phyloP scores from a whole-genome alignment of 2,797 vertebrate genomes.

The Muscicapa comitata region DNA sequence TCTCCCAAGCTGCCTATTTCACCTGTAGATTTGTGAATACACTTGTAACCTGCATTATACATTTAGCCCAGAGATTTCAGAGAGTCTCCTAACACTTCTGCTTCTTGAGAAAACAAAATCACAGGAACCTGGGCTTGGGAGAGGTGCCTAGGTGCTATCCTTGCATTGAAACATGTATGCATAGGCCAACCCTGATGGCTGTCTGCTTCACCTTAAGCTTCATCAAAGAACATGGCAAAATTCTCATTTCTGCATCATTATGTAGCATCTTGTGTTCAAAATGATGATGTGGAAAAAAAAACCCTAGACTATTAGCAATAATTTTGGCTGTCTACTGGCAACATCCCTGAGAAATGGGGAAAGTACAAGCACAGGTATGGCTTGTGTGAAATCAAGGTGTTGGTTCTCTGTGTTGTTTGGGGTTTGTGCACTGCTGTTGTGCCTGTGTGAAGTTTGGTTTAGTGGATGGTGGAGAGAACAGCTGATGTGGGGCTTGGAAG shows the following conservation, averaged over 20 bases:
- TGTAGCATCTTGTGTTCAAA: neutral
- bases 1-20: neutral
- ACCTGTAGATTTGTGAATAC: neutral
- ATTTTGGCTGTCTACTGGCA: neutral
- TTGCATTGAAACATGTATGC: neutral
- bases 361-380: fast-evolving
- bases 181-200: neutral
- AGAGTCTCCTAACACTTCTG: neutral
- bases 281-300: neutral
- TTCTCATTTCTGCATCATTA: neutral
- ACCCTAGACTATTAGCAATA: neutral
- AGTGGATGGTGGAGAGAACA: neutral
- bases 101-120: neutral
- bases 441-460: neutral
- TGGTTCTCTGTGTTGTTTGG: neutral
- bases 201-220: neutral
- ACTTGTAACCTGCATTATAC: neutral
- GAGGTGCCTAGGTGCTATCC: neutral
- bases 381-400: neutral
- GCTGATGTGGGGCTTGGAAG: neutral
- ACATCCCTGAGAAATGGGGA: neutral
- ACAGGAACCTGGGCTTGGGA: neutral
- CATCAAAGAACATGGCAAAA: neutral
- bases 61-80: neutral
- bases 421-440: neutral